These are phyloP conservation scores for Craterocephalus amniculus DNA, from an alignment of 2,797 vertebrate genomes.

Conservation along the genomic window DNA sequence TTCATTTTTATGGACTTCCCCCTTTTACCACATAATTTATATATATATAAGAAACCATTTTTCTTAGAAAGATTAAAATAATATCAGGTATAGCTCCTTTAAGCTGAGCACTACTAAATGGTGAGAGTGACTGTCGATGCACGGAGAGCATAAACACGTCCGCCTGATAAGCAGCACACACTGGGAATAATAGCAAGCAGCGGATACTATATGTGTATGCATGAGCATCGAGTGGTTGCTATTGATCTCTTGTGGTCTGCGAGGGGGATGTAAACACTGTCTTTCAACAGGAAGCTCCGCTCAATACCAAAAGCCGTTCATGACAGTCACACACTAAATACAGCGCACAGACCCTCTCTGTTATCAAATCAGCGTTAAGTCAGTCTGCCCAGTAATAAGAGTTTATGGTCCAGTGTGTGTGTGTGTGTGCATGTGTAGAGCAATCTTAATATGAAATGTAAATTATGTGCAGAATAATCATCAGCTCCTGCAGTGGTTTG, in stretches of 20 bases:
- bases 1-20: no score
- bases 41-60: no score
- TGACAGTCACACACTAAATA: conserved; percentile 56
- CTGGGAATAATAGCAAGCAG: conserved; percentile 66
- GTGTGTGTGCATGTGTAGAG: background rate
- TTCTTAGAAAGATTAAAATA: no score
- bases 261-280: conserved; percentile 78
- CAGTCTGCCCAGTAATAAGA: conserved; percentile 29
- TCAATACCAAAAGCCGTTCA: conserved; percentile 71
- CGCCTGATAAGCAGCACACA: conserved; percentile 45
- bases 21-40: no score
- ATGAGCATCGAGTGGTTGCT: conserved; percentile 78
- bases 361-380: conserved; percentile 63
- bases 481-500: background rate
- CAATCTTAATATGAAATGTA: background rate
- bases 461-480: background rate
- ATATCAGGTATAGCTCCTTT: no score
- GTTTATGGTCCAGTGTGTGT: background rate
- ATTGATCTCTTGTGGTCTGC: conserved; percentile 76
- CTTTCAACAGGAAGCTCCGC: conserved; percentile 71
- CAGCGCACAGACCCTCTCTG: conserved; percentile 21
- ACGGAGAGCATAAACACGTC: conserved; percentile 39
- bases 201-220: conserved; percentile 76
- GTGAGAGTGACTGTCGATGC: conserved; percentile 41
- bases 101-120: conserved; percentile 31